Percentiles rank a stretch among this genome's conserved stretches.
These are phyloP conservation scores for Pollenia labialis DNA, from an alignment of 2,888 invertebrate species.

Conservation along the genomic window DNA sequence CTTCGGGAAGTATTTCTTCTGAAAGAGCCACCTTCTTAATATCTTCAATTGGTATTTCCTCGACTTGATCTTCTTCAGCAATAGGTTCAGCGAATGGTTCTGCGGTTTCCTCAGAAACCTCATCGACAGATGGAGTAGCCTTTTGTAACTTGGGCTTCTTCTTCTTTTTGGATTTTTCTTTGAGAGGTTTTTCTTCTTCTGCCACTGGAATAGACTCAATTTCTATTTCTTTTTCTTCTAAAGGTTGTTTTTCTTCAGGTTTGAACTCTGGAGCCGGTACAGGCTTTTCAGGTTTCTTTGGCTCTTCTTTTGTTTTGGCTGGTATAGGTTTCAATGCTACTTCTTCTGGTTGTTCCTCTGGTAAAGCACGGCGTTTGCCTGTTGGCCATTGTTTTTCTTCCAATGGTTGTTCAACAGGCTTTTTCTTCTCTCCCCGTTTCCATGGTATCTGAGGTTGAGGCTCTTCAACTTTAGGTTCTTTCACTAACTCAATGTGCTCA, in stretches of 20 bases:
- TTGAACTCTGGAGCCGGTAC: conserved; percentile 78
- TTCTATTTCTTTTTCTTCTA: conserved; percentile 78
- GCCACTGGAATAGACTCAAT: conserved; percentile 78
- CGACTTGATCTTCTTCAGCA: conserved; percentile 81
- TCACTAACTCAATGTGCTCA: conserved; percentile 80
- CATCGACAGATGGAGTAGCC: conserved; percentile 81
- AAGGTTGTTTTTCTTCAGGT: conserved; percentile 79
- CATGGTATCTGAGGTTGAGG: conserved; percentile 81
- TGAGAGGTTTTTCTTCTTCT: conserved; percentile 83
- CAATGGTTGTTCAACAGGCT: conserved; percentile 80
- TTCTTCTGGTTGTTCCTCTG: conserved; percentile 84
- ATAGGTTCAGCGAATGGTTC: conserved; percentile 82
- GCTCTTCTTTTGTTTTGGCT: conserved; percentile 79
- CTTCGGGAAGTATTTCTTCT: conserved; percentile 81
- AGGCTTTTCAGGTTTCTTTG: conserved; percentile 78
- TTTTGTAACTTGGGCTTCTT: conserved; percentile 82
- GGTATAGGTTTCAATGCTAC: conserved; percentile 83
- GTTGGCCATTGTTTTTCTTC: conserved; percentile 83
- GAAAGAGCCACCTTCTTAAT: conserved; percentile 81
- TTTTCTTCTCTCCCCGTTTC: conserved; percentile 83
- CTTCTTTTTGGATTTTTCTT: conserved; percentile 82
- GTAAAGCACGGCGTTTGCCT: conserved; percentile 83
- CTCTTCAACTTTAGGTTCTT: conserved; percentile 79
- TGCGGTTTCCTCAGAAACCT: conserved; percentile 82
- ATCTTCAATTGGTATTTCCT: conserved; percentile 80